These are phyloP conservation scores for Fulmarus glacialis DNA, from an alignment of 2,113 vertebrate genomes.

Conservation along the genomic window DNA sequence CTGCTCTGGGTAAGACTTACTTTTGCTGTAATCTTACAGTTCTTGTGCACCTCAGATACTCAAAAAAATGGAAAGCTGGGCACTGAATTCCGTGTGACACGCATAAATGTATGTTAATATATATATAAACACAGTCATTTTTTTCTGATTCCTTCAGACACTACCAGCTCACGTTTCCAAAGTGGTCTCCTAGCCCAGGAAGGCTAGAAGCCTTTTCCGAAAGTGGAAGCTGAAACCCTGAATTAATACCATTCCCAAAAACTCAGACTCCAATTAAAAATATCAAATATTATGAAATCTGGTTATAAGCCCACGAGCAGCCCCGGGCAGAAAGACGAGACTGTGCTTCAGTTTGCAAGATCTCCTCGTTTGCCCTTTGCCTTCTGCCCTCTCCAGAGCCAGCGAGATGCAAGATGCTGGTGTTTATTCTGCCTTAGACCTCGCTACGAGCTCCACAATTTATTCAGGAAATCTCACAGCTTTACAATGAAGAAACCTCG, in stretches of 20 bases:
- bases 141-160: rapidly evolving
- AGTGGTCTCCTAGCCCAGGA: rapidly evolving
- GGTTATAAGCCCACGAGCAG: rapidly evolving
- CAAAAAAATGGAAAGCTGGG: not conserved
- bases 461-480: not conserved
- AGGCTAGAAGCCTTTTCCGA: not conserved
- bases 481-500: not conserved
- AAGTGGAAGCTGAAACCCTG: not conserved
- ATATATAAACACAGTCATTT: not conserved
- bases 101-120: not conserved
- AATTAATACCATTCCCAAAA: not conserved
- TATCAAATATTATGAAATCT: not conserved
- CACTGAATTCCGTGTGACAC: not conserved
- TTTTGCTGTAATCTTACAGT: not conserved
- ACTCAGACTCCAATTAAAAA: not conserved
- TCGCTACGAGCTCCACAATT: rapidly evolving
- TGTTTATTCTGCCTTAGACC: not conserved
- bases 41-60: not conserved
- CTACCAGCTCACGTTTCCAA: not conserved
- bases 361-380: rapidly evolving
- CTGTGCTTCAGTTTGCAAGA: not conserved
- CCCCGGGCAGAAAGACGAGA: not conserved
- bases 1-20: not conserved
- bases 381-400: not conserved
- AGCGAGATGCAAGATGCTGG: rapidly evolving